Evolutionary conservation across 2,113 vertebrate species (phyloP), one percentile per base, ranked within the genome.

Genomic region (Rhinolophus sinicus): DNA sequence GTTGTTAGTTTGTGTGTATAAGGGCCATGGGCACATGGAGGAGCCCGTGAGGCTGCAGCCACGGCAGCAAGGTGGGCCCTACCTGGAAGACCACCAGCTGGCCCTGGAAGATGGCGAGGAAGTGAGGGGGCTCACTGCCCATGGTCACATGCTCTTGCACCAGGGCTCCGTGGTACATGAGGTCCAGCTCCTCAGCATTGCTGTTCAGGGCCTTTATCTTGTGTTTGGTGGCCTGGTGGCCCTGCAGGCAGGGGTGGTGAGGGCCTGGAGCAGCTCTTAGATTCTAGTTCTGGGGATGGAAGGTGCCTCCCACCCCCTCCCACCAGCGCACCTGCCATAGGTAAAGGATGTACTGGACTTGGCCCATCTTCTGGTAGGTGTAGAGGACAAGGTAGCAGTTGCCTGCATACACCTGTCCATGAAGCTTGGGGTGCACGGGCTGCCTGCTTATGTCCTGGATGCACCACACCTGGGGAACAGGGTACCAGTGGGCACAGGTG

Each of bases 301-400:
- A 85, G 54, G 60, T 69, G 19, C 44, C 54, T 0, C 0, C 88
- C 11, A 4, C 12, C 28, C 9, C 22, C 28, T 15, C 8, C 16
- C 65, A 16, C 26, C 1, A 0, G n/a, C 96, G 77, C 94, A 99
- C 99, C 99, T 99, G 99, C 99, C 99, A 99, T 0, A 99, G 99
- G 95, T 99, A 99, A n/a, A 99, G 98, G 88, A 99, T 76, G 95
- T 99, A 98, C 97, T 96, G 98, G 80, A 97, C 81, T 67, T 86
- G 98, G 86, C 92, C 98, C 97, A 98, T 98, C 3, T 98, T 97
- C 58, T 98, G 84, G 89, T 99, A 99, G 0, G 98, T 99, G 97
- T 99, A 99, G 47, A 99, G 98, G 85, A 99, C 94, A 52, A 99
- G 98, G 96, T 99, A 99, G 96, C 99, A 99, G 96, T 98, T 99